Base-by-base conservation (phyloP, 2,888 invertebrate genomes). In the Blastobasis adustella region DNA sequence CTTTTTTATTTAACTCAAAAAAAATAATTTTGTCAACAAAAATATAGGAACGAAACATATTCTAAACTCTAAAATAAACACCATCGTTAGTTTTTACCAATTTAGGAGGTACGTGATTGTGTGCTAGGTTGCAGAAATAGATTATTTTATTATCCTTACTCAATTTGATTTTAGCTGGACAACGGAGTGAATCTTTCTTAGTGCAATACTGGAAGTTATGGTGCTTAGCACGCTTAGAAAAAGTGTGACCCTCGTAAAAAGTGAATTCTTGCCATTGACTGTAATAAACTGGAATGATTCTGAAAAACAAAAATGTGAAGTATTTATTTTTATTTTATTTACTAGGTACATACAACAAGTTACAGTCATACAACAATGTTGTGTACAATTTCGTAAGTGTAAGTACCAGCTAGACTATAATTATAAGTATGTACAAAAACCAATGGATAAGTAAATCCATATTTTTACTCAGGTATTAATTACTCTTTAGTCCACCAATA, bases 71-170 rank as follows among this genome's bases (percentile, higher is more conserved):
- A 10, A 40, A n/a, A 40, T 47, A 47, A 6, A 4, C 9, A 5
- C 49, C 49, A 5, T 49, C 45, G 10, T 37, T 1, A 10, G 8
- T 45, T 49, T 39, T 44, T 10, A 10, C 10, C 9, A 55, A 58
- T 6, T 55, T 50, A 3, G 66, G 68, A 6, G 64, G 61, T 10
- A 46, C 49, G 46, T 76, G 75, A 48, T 67, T 75, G 50, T 79
- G 76, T 0, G 61, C 49, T 0, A 54, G 58, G 0, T 58, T n/a
- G 1, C 54, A 53, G 4, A 37, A 48, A 7, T 54, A 54, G 2
- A 68, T 54, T 1, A 1, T 8, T 6, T 45, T 49, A 7, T 59
- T 59, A 6, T 58, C 10, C 5, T 57, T 53, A 44, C 60, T 56
- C 1, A 66, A 49, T 5, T 5, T 54, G 0, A 65, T 40, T 45